phyloP scores from a whole-genome alignment of 2,888 invertebrate species.

The Drosophila sordidapex region DNA sequence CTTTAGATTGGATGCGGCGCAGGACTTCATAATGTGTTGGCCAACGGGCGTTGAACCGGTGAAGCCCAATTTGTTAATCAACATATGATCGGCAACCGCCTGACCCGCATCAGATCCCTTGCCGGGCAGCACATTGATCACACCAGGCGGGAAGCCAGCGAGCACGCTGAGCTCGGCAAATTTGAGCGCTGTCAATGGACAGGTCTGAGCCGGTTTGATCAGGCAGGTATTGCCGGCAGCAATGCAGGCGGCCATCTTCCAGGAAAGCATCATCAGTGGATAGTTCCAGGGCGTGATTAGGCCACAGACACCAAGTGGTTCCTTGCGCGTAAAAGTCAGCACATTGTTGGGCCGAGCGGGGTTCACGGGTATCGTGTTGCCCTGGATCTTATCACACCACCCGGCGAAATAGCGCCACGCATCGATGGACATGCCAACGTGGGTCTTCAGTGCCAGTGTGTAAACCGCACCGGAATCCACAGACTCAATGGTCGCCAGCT shows the following conservation, averaged over 20 bases:
- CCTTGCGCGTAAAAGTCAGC: conserved; percentile 93
- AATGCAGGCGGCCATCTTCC: conserved; percentile 99
- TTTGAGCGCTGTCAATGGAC: conserved; percentile 96
- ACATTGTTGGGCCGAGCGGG: conserved; percentile 97
- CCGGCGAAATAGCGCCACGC: conserved; percentile 98
- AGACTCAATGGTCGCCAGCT: conserved; percentile 96
- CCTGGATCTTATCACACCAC: conserved; percentile 98
- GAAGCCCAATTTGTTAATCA: conserved; percentile 96
- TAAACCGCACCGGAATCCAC: conserved; percentile 98
- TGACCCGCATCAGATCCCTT: conserved; percentile 92
- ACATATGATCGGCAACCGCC: conserved; percentile 93
- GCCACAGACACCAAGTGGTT: conserved; percentile 97
- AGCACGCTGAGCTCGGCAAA: conserved; percentile 95
- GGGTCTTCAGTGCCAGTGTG: conserved; percentile 97
- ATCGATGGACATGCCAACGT: conserved; percentile 98
- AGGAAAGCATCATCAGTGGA: conserved; percentile 99
- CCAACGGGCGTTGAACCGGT: conserved; percentile 98
- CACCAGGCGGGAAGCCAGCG: conserved; percentile 98
- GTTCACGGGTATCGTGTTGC: conserved; percentile 95
- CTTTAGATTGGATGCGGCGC: conserved; percentile 95
- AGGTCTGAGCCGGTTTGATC: conserved; percentile 97
- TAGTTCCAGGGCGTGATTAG: conserved; percentile 99
- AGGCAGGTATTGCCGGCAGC: conserved; percentile 98
- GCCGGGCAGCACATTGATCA: conserved; percentile 96
- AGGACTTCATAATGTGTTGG: conserved; percentile 94